Evolutionary conservation across 2,797 vertebrate genomes (phyloP).

Genomic region (Cyprinodon diabolis): DNA sequence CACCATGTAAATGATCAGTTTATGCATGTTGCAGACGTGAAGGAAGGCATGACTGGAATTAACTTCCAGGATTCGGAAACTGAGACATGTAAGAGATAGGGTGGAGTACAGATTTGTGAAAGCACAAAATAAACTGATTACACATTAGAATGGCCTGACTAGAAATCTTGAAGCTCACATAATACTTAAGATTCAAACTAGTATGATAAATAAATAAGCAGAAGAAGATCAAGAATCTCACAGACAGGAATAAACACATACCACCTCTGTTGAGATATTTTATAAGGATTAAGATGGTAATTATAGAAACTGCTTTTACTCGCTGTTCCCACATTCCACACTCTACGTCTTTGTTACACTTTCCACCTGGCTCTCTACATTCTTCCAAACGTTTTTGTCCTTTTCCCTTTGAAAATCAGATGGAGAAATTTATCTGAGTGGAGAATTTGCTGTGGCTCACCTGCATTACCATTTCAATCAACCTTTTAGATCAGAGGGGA

Average conservation of each 20-base stretch:
- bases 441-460: slow-evolving; percentile 49
- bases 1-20: slow-evolving; percentile 49
- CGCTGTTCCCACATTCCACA: slow-evolving; percentile 74
- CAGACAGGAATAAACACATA: slow-evolving; percentile 30
- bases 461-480: slow-evolving; percentile 78
- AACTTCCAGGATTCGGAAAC: slow-evolving; percentile 28
- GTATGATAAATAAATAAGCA: slow-evolving; percentile 7
- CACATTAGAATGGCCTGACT: slow-evolving; percentile 20
- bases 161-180: slow-evolving; percentile 26
- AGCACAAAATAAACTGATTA: slow-evolving; percentile 16
- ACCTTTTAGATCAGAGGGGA: slow-evolving; percentile 61
- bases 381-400: slow-evolving; percentile 38
- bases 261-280: slow-evolving; percentile 64
- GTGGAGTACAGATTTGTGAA: slow-evolving; percentile 2
- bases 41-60: slow-evolving; percentile 51
- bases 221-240: slow-evolving; percentile 1
- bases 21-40: slow-evolving; percentile 28
- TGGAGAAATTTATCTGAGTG: slow-evolving; percentile 55
- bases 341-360: slow-evolving; percentile 43
- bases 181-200: slow-evolving; percentile 10
- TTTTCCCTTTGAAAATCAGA: slow-evolving; percentile 37
- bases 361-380: slow-evolving; percentile 40
- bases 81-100: slow-evolving; percentile 8
- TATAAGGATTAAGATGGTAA: slow-evolving; percentile 73
- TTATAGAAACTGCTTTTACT: slow-evolving; percentile 69